Percentiles rank a stretch among this genome's conserved stretches.
phyloP scores from a whole-genome alignment of 2,888 invertebrate species.

The Villa cingulata region DNA sequence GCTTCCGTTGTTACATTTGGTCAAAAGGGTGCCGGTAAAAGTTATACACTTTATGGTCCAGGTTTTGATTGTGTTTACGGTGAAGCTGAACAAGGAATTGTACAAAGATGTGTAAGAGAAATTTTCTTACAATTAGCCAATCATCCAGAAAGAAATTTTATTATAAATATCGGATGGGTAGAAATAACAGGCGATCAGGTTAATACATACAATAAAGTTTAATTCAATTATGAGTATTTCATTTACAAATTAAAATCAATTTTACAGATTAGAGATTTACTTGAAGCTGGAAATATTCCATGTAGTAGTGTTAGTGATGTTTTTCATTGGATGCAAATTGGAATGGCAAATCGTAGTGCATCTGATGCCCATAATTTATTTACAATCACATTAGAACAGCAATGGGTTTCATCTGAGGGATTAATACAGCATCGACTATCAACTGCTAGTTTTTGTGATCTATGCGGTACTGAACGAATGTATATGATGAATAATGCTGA shows the following conservation, averaged over 20 bases:
- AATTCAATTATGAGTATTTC: background rate
- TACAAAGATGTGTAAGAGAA: constrained; percentile 57
- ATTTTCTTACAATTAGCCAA: constrained; percentile 49
- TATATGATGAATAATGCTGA: constrained; percentile 36
- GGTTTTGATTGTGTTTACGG: constrained; percentile 46
- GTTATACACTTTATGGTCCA: constrained; percentile 58
- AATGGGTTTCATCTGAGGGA: constrained; percentile 54
- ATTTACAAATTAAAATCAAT: background rate
- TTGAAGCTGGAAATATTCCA: constrained; percentile 43
- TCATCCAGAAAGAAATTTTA: constrained; percentile 49
- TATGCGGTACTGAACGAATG: constrained; percentile 44
- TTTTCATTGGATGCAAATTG: constrained; percentile 54
- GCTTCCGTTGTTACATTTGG: constrained; percentile 60
- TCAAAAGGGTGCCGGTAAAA: constrained; percentile 54
- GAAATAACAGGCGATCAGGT: constrained; percentile 56
- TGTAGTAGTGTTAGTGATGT: constrained; percentile 50
- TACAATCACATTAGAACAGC: constrained; percentile 59
- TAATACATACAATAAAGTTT: too few species aligned
- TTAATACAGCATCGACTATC: constrained; percentile 56
- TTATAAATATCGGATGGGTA: constrained; percentile 57
- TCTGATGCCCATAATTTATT: constrained; percentile 49
- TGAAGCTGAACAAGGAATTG: constrained; percentile 52
- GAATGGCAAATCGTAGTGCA: constrained; percentile 45
- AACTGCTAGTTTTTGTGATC: constrained; percentile 60
- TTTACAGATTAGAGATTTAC: constrained; percentile 40